These are phyloP conservation scores for Macaria notata DNA, from an alignment of 2,888 invertebrate species.

Conservation along the genomic window DNA sequence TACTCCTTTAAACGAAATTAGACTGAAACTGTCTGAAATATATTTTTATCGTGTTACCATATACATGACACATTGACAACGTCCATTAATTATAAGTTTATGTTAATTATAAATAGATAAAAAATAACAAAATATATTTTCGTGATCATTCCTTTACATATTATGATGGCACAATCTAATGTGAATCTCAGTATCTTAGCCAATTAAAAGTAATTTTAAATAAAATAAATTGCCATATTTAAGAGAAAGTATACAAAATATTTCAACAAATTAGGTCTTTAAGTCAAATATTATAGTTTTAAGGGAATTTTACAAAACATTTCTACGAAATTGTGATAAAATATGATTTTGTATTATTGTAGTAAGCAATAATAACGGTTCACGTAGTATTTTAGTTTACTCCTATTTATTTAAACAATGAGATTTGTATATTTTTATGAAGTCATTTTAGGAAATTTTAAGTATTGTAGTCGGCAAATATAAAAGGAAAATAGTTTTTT, in stretches of 20 bases:
- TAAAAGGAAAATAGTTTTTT: constrained; percentile 29
- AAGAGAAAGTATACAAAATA: constrained; percentile 2
- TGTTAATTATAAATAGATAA: background rate
- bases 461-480: constrained; percentile 11
- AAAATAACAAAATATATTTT: constrained; percentile 8
- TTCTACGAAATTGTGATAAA: constrained; percentile 27
- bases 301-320: constrained; percentile 24
- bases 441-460: constrained; percentile 13
- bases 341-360: constrained; percentile 15
- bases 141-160: constrained; percentile 16
- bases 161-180: constrained; percentile 15
- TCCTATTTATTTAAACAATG: background rate
- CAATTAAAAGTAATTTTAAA: constrained; percentile 8
- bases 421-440: constrained; percentile 1
- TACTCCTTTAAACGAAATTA: constrained; percentile 29
- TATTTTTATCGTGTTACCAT: constrained; percentile 32
- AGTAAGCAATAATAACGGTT: no score
- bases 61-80: constrained; percentile 61
- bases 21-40: constrained; percentile 29
- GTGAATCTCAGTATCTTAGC: constrained; percentile 25
- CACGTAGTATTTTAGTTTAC: no score
- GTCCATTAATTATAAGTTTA: constrained; percentile 40
- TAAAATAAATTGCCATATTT: constrained; percentile 21
- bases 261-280: constrained; percentile 1
- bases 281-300: constrained; percentile 9